phyloP scores from a whole-genome alignment of 2,888 invertebrate genomes.

The Stenurella melanura region DNA sequence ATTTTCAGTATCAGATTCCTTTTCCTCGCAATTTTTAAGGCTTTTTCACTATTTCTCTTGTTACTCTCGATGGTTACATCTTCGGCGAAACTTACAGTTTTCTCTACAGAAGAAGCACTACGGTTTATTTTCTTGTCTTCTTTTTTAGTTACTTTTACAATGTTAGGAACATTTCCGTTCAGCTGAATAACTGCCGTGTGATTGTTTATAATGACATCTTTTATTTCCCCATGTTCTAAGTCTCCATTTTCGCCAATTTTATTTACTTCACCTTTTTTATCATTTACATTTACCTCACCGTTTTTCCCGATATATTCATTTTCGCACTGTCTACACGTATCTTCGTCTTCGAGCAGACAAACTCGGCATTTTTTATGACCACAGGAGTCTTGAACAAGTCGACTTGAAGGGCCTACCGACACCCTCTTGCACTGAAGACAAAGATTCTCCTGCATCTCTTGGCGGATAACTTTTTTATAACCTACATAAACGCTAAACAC shows the following conservation, averaged over 20 bases:
- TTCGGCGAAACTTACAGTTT: constrained; percentile 18
- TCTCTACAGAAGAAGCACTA: neutral
- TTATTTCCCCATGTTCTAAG: constrained; percentile 42
- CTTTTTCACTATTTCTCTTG: constrained; percentile 9
- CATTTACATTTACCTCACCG: constrained; percentile 31
- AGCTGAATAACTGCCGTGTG: constrained; percentile 67
- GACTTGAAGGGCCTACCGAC: constrained; percentile 76
- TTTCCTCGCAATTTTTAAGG: constrained; percentile 23
- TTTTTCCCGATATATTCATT: constrained; percentile 39
- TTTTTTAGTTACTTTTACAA: constrained; percentile 38
- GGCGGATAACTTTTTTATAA: neutral
- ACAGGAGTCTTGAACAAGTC: constrained; percentile 83
- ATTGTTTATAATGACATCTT: constrained; percentile 55
- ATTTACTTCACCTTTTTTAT: constrained; percentile 14
- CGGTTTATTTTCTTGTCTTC: constrained; percentile 12
- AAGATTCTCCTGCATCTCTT: constrained; percentile 52
- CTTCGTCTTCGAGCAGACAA: constrained; percentile 81
- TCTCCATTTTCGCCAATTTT: constrained; percentile 49
- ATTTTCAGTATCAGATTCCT: constrained; percentile 36
- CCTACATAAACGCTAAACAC: constrained; percentile 4
- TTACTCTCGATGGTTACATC: neutral
- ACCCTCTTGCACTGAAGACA: constrained; percentile 77
- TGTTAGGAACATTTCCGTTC: constrained; percentile 58
- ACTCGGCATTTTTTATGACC: constrained; percentile 85
- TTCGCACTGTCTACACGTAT: constrained; percentile 78